These are phyloP conservation scores for Melangyna quadrimaculata DNA, from an alignment of 2,888 invertebrate genomes.

Conservation along the genomic window DNA sequence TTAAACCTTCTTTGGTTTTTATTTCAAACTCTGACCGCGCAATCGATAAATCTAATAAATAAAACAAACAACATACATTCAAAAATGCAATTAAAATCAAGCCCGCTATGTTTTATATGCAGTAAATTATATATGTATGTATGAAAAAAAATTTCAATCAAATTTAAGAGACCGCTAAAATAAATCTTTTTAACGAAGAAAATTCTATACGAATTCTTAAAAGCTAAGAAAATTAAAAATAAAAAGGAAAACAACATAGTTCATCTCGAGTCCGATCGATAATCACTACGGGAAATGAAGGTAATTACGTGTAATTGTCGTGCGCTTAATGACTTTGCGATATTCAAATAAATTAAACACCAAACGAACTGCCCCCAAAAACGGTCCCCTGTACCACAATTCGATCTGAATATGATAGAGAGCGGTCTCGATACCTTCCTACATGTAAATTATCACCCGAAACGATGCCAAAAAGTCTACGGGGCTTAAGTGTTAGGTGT, in stretches of 20 bases:
- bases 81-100: constrained; percentile 39
- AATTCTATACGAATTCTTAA: background rate
- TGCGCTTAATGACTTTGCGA: constrained; percentile 70
- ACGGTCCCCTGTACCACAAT: constrained; percentile 13
- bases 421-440: constrained; percentile 53
- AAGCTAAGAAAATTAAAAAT: background rate
- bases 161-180: constrained; percentile 34
- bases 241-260: background rate
- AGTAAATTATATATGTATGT: constrained; percentile 33
- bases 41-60: background rate
- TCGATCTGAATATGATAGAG: constrained; percentile 61
- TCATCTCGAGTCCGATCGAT: background rate
- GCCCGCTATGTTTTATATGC: background rate
- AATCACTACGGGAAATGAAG: constrained; percentile 67
- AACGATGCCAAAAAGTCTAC: constrained; percentile 68
- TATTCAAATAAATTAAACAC: constrained; percentile 64
- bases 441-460: constrained; percentile 59
- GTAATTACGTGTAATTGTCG: constrained; percentile 68
- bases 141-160: constrained; percentile 36
- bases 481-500: background rate
- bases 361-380: constrained; percentile 24
- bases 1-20: background rate
- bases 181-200: constrained; percentile 31
- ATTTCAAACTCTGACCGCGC: background rate
- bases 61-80: constrained; percentile 23